A percentile compares a stretch with the other conserved stretches of the same genome.
These are phyloP conservation scores for Ochlodes sylvanus DNA, from an alignment of 2,888 invertebrate species.

Conservation along the genomic window DNA sequence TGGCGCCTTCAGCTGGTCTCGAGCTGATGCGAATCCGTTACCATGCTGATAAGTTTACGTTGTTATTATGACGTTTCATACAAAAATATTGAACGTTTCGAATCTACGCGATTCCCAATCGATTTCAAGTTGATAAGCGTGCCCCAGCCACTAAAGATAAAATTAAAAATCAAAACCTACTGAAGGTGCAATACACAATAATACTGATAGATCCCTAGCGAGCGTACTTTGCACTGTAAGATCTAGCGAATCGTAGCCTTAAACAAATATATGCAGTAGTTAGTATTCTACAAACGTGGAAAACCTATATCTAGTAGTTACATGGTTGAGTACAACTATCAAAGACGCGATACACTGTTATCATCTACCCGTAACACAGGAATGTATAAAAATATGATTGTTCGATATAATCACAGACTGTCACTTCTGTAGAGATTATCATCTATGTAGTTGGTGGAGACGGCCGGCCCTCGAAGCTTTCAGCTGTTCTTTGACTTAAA, in stretches of 20 bases:
- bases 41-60: no score
- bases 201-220: constrained; percentile 39
- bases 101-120: no score
- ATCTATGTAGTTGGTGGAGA: neutral
- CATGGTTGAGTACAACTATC: constrained; percentile 20
- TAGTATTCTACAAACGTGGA: constrained; percentile 36
- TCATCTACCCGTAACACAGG: constrained; percentile 77
- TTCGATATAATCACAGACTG: constrained; percentile 70
- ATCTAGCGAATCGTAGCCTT: constrained; percentile 40
- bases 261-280: constrained; percentile 3
- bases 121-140: no score
- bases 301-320: constrained; percentile 37
- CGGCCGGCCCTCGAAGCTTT: neutral
- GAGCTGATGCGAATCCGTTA: no score
- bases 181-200: constrained; percentile 33
- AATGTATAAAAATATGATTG: constrained; percentile 82
- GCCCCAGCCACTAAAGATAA: neutral
- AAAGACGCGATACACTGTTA: constrained; percentile 32
- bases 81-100: no score
- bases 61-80: no score
- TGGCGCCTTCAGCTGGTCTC: no score
- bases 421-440: constrained; percentile 33
- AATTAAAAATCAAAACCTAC: neutral
- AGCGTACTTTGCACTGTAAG: constrained; percentile 14
- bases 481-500: neutral